These are phyloP conservation scores for Etia nguti DNA, from an alignment of 2,113 vertebrate species.

Conservation along the genomic window DNA sequence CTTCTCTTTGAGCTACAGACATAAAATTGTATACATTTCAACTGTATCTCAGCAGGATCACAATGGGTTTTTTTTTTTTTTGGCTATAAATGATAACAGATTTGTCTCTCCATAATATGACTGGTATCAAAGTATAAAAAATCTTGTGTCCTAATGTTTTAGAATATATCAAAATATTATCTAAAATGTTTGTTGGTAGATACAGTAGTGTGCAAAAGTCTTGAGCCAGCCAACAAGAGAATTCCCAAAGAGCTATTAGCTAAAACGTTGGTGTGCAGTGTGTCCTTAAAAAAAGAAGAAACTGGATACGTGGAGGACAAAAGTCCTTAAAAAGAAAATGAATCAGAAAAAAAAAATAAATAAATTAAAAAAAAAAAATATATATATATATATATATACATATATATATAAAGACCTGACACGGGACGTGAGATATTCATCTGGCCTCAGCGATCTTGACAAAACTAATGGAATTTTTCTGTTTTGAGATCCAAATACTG, in stretches of 20 bases:
- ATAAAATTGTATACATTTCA: neutral
- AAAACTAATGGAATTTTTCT: neutral
- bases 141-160: neutral
- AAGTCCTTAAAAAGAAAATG: neutral
- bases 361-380: neutral
- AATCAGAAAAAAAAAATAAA: no score
- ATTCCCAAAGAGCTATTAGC: neutral
- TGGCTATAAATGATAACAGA: neutral
- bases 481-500: neutral
- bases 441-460: accelerated
- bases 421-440: neutral
- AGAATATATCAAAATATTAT: neutral
- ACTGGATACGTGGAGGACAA: neutral
- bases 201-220: neutral
- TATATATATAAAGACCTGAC: neutral
- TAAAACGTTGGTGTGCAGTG: neutral
- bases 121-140: neutral
- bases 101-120: neutral
- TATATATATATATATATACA: no score
- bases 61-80: neutral
- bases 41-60: neutral
- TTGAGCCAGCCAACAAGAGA: neutral
- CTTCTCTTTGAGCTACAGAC: neutral
- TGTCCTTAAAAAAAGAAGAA: neutral
- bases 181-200: neutral